These are phyloP conservation scores for Caenorhabditis elegans DNA, from an alignment of 1,140 invertebrate genomes.

Conservation along the genomic window WBcel235 BX284606.5:10797501-10798000, in stretches of 20 bases:
- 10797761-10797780: not conserved
- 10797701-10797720: too few species aligned
- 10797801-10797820: not conserved
- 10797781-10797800: not conserved
- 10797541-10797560: constrained; percentile 75
- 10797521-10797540: constrained; percentile 84
- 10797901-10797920: not conserved
- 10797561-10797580: constrained; percentile 11
- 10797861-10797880: constrained; percentile 23
- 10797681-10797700: too few species aligned
- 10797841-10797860: constrained; percentile 20
- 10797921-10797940: not conserved
- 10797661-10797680: not conserved
- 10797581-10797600: not conserved
- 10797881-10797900: not conserved
- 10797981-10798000: constrained; percentile 12
- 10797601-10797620: not conserved
- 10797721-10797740: not conserved
- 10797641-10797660: not conserved
- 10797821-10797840: not conserved
- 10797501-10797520: constrained; percentile 70
- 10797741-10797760: not conserved
- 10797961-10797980: not conserved
- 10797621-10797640: not conserved
- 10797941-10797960: not conserved